Evolutionary conservation across 2,113 vertebrate species (phyloP), one percentile per base, ranked within the genome.

Genomic region (Eonycteris spelaea): DNA sequence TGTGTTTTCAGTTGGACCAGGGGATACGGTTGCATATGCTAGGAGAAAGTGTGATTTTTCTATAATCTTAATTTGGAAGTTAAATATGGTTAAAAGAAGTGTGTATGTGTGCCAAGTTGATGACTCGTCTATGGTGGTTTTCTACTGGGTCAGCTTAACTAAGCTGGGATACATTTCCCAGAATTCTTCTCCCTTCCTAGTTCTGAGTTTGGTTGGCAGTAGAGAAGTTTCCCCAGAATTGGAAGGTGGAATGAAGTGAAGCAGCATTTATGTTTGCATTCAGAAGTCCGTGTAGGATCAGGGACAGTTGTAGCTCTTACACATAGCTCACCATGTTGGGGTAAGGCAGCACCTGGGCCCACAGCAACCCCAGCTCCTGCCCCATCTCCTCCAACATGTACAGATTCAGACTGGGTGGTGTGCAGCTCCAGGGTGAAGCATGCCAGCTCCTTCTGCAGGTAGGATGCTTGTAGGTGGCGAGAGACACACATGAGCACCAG

Each of bases 131-230:
- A 24, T 0, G 57, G 77, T 65, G 24, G n/a, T 53, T 90, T 63
- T 11, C 8, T 30, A 22, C 26, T 18, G 33, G 33, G 59, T 80
- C 55, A 19, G 8, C 12, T 59, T 75, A 18, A 70, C 19, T 6
- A 45, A 85, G 40, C 38, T 85, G 48, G 48, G 26, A 74, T 68
- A 22, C 21, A 28, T 53, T 88, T 95, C 91, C 79, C 73, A 85
- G 77, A 68, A 59, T 79, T 19, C 21, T 48, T 84, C 43, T 57
- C 24, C 28, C 22, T 67, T 68, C 48, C 19, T 30, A 8, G 14
- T 51, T 61, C 71, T 24, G 40, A 68, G 40, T 68, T 55, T 75
- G 19, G 24, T 7, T 90, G 40, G 79, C 40, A 33, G 70, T 7
- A 45, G 51, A 77, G 45, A 33, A 22, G 80, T 24, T 19, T 26